These are phyloP conservation scores for Aldabrachelys gigantea DNA, from an alignment of 2,113 vertebrate species.

Conservation along the genomic window DNA sequence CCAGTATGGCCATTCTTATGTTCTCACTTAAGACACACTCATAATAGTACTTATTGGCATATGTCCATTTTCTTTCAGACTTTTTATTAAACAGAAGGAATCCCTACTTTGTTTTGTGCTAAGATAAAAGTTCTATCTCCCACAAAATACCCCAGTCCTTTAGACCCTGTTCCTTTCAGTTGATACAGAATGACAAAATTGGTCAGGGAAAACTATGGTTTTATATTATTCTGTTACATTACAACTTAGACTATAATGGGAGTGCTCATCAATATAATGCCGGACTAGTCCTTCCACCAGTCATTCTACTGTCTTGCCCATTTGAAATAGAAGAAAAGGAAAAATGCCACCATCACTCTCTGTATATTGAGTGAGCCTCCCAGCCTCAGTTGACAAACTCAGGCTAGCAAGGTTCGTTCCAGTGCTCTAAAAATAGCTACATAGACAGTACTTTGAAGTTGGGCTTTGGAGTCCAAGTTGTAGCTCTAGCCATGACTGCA, in stretches of 20 bases:
- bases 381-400: background rate
- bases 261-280: background rate
- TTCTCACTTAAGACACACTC: background rate
- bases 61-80: background rate
- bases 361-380: background rate
- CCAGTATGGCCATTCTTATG: too few species aligned
- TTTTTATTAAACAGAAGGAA: background rate
- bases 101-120: slow-evolving; percentile 25
- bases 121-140: background rate
- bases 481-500: background rate
- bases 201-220: background rate
- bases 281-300: rapidly evolving
- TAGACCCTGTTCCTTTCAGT: background rate
- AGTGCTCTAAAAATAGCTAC: background rate
- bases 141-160: background rate
- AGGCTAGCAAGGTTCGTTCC: background rate
- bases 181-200: rapidly evolving
- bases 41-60: background rate
- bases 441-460: background rate
- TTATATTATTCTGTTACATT: background rate
- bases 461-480: background rate
- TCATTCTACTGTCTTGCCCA: background rate
- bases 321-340: background rate
- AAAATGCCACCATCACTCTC: background rate
- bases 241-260: background rate